Evolutionary conservation across 1,140 invertebrate genomes (phyloP).

Genomic region (Adelges cooleyi): DNA sequence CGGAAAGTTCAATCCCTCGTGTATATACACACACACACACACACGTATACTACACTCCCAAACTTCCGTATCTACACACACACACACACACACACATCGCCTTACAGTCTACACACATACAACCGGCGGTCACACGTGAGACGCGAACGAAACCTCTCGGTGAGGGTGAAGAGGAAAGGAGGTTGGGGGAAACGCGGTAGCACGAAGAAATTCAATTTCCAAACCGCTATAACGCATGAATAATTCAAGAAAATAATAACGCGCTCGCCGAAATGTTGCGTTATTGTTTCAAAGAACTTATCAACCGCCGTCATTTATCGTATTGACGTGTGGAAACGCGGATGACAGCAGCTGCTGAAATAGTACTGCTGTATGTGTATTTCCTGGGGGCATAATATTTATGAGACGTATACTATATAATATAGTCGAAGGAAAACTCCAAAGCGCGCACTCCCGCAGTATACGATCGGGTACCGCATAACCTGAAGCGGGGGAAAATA

Average conservation of each 20-base stretch:
- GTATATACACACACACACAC: not conserved
- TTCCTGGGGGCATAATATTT: too few relatives aligned
- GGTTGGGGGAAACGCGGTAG: not conserved
- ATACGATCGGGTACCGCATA: too few relatives aligned
- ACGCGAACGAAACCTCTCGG: not conserved
- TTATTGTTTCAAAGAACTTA: constrained; percentile 24
- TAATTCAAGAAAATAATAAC: constrained; percentile 27
- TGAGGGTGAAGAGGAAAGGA: not conserved
- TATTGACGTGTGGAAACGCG: not conserved
- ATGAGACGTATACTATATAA: too few relatives aligned
- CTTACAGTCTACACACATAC: not conserved
- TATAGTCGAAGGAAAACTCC: too few relatives aligned
- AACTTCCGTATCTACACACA: not conserved
- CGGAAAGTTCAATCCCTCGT: constrained; percentile 26
- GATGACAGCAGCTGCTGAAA: not conserved
- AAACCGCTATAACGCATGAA: constrained; percentile 17
- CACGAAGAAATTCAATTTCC: constrained; percentile 16
- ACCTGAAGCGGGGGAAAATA: too few relatives aligned
- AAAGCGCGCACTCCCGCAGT: too few relatives aligned
- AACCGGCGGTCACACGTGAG: not conserved
- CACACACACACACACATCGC: not conserved
- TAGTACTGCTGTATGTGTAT: too few relatives aligned
- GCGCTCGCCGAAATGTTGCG: not conserved
- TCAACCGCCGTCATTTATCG: not conserved
- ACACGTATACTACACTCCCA: not conserved